Conservation (phyloP, 2,888 invertebrate genomes). For the Cataglyphis cursor region DNA sequence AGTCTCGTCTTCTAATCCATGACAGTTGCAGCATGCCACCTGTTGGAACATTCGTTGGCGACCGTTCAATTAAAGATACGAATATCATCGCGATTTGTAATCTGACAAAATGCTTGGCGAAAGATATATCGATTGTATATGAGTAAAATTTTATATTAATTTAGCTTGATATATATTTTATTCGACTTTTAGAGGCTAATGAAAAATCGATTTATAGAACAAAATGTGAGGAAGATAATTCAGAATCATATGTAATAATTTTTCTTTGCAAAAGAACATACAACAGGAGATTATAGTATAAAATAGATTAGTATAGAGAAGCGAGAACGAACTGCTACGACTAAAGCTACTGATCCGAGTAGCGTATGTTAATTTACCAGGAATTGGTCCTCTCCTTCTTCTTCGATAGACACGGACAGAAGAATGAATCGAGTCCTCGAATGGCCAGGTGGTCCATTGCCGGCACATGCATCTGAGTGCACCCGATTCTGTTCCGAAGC, state of each 20-base stretch:
- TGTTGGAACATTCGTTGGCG: slow-evolving; percentile 44
- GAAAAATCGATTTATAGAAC: background rate
- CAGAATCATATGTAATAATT: background rate
- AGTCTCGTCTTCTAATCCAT: slow-evolving; percentile 55
- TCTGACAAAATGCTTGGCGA: slow-evolving; percentile 17
- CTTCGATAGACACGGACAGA: slow-evolving; percentile 72
- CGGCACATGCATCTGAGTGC: slow-evolving; percentile 68
- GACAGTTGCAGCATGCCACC: slow-evolving; percentile 50
- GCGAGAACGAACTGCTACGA: slow-evolving; percentile 73
- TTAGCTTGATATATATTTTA: background rate
- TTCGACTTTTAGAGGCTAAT: background rate
- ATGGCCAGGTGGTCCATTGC: slow-evolving; percentile 81
- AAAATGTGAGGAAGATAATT: background rate
- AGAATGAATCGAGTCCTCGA: slow-evolving; percentile 80
- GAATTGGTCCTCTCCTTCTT: slow-evolving; percentile 70
- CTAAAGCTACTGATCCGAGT: slow-evolving; percentile 62
- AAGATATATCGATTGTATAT: background rate
- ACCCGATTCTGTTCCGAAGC: slow-evolving; percentile 33
- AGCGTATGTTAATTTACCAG: slow-evolving; percentile 78
- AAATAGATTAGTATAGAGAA: background rate
- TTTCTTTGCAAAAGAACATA: background rate
- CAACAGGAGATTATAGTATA: background rate
- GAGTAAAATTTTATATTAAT: slow-evolving; percentile 2
- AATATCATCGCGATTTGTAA: slow-evolving; percentile 26
- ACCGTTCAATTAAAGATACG: slow-evolving; percentile 28